phyloP scores from a whole-genome alignment of 2,797 vertebrate species.

The Pseudochirops cupreus region DNA sequence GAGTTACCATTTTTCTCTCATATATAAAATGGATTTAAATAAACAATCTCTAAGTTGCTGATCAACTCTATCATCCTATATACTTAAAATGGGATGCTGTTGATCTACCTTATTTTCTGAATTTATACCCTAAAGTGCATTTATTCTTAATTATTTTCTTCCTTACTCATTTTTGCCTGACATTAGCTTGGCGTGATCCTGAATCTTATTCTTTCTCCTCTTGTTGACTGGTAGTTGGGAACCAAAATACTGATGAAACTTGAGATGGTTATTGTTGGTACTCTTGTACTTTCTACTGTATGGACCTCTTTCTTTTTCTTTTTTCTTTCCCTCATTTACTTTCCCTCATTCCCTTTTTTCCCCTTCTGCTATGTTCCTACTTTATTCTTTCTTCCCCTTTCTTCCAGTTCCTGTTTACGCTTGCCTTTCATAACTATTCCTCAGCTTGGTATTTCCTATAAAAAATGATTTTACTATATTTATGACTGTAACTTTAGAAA shows the following conservation, averaged over 20 bases:
- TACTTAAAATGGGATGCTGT: not conserved
- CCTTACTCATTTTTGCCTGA: slow-evolving; percentile 29
- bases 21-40: slow-evolving; percentile 14
- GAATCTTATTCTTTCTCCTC: not conserved
- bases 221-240: not conserved
- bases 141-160: slow-evolving; percentile 6
- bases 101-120: slow-evolving; percentile 11
- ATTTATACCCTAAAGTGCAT: slow-evolving; percentile 24
- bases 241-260: not conserved
- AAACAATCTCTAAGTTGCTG: not conserved
- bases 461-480: not conserved
- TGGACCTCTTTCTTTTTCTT: not conserved
- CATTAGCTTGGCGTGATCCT: slow-evolving; percentile 9
- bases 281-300: not conserved
- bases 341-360: not conserved
- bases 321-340: not conserved
- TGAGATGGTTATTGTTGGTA: not conserved
- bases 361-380: not conserved
- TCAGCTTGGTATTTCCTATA: not conserved
- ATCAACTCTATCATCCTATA: slow-evolving; percentile 17
- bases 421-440: not conserved
- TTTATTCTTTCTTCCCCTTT: slow-evolving; percentile 22
- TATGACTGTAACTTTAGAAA: not conserved
- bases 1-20: not conserved
- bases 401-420: not conserved